phyloP scores from a whole-genome alignment of 2,888 invertebrate species.

The Melanostoma scalare region DNA sequence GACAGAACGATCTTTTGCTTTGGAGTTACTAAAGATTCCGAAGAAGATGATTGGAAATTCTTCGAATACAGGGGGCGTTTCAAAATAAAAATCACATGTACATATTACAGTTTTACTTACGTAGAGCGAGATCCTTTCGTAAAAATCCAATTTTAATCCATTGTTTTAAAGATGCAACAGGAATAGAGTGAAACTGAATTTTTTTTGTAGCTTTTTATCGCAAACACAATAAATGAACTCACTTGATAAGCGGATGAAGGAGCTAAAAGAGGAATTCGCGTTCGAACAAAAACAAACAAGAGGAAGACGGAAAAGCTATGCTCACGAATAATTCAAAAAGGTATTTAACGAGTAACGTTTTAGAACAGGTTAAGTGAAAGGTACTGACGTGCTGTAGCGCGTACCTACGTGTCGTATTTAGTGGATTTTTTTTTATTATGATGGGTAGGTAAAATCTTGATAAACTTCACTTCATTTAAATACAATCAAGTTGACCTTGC shows the following conservation, averaged over 20 bases:
- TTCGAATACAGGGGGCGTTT: conserved; percentile 38
- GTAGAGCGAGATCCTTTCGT: conserved; percentile 11
- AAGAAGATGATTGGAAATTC: conserved; percentile 37
- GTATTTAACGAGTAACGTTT: conserved; percentile 33
- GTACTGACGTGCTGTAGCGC: conserved; percentile 39
- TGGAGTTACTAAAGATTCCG: neutral
- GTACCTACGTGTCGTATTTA: conserved; percentile 34
- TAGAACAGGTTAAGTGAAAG: conserved; percentile 64
- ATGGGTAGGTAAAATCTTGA: neutral
- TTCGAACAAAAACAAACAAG: conserved; percentile 27
- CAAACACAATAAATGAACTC: conserved; percentile 26
- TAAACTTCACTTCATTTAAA: conserved; percentile 43
- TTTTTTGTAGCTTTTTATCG: conserved; percentile 18
- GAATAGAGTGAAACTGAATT: conserved; percentile 30
- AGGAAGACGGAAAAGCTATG: conserved; percentile 17
- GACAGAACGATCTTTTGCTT: conserved; percentile 14
- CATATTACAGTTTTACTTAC: conserved; percentile 52
- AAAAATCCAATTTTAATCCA: conserved; percentile 58
- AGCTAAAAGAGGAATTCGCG: conserved; percentile 2
- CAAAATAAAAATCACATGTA: conserved; percentile 27
- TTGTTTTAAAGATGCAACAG: conserved; percentile 24
- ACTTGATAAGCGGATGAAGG: conserved; percentile 46
- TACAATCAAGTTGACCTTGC: conserved; percentile 48
- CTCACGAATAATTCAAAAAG: neutral
- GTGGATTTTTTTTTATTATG: conserved; percentile 19